Base-by-base conservation (phyloP, 2,797 vertebrate genomes). In the Syngnathus rostellatus region DNA sequence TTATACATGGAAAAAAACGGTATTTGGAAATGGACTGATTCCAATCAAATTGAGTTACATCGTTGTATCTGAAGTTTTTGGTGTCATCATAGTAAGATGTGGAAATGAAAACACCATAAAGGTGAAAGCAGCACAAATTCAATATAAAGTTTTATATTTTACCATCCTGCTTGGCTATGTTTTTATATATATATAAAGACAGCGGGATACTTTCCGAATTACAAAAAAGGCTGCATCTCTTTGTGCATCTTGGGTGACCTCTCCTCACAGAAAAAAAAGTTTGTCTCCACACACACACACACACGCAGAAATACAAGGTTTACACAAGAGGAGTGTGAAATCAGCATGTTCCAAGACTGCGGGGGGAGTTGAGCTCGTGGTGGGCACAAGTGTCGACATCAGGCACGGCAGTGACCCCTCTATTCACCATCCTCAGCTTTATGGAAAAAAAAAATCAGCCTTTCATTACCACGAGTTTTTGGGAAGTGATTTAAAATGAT, bases 271-370 rank as follows among this genome's bases (percentile, higher is more conserved):
- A 17, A 82, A 78, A 85, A 84, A 74, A 85, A 86, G 80, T 84
- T 85, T 83, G 81, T 87, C 80, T 83, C 73, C 71, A 72, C 73
- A 78, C 68, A 69, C 31, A 31, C 31, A 75, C 67, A 72, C 74
- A 73, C 55, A 73, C 16, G 66, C 63, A 77, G 67, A 83, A 85
- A 87, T 83, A 86, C 76, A 85, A 87, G 86, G 75, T 83, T 81
- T 82, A 76, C 78, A 84, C 81, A 87, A 88, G 80, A 85, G 70
- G 68, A 83, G 85, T 89, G 87, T 89, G 87, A 88, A 89, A 90
- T 89, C 81, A 81, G 70, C 82, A 88, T 88, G 86, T 88, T 89
- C 86, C 83, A 71, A 81, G 76, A 73, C 69, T 70, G 73, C 53
- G 55, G 50, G 67, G 69, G n/a, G 62, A 38, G 65, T 38, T 17